Percentiles rank a stretch among this genome's conserved stretches.
Evolutionary conservation across 2,113 vertebrate genomes (phyloP).

Genomic region (Hyaena hyaena): DNA sequence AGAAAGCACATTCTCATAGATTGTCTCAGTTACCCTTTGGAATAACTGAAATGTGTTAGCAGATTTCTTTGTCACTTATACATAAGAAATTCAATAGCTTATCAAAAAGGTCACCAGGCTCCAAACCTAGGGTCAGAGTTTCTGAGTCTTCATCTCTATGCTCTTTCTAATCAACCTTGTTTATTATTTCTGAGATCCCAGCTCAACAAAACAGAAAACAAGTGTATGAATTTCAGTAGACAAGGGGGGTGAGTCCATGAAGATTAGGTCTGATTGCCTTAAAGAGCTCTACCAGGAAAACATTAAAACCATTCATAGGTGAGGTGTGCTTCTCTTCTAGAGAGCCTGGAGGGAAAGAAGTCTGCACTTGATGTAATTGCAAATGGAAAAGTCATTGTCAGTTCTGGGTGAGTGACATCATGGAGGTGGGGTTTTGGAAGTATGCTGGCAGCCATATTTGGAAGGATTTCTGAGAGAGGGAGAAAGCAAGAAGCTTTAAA

Average conservation of each 20-base stretch:
- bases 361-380: background rate
- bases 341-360: background rate
- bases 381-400: background rate
- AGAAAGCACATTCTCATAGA: background rate
- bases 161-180: background rate
- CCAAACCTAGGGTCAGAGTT: background rate
- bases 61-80: background rate
- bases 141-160: background rate
- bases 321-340: background rate
- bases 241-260: background rate
- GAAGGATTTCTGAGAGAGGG: background rate
- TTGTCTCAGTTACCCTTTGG: background rate
- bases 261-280: background rate
- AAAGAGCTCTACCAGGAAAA: background rate
- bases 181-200: background rate
- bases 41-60: background rate
- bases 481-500: background rate
- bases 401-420: background rate
- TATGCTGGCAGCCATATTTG: background rate
- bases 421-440: background rate
- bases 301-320: background rate
- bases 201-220: background rate
- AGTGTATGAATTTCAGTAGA: background rate
- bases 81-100: background rate
- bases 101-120: background rate